Base-by-base conservation (phyloP, 2,888 invertebrate genomes). In the Noctua janthe region DNA sequence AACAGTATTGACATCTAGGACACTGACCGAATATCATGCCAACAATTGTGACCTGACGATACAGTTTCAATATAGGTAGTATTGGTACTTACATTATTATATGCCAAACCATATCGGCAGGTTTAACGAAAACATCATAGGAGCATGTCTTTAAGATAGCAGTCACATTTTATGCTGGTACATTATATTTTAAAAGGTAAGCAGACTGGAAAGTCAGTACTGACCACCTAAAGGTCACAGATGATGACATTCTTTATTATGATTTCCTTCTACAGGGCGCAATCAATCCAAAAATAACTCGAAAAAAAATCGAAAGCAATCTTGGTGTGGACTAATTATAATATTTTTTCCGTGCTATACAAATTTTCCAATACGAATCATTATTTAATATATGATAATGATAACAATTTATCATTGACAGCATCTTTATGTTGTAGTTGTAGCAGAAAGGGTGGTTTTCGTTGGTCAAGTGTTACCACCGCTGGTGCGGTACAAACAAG, bases 1-100 rank as follows among this genome's bases (percentile, higher is more conserved):
- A 91, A 93, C 93, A 90, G 93, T 94, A 96, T 95, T 92, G 95
- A 96, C 95, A 96, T 94, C 90, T 97, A 94, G 97, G 94, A 94
- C 97, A 93, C 93, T 94, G 94, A 94, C 95, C 95, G 94, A 92
- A 93, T 94, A 93, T 92, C 92, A 94, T 96, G 96, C 96, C 96
- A 97, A 95, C 94, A 92, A 88, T 87, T 92, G 91, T 90, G 89
- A 89, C 91, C 89, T 78, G 86, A 87, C 89, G 87, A 91, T 91
- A 82, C 69, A 76, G 78, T 82, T 82, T 80, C 70, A 71, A 70
- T 82, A 74, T 70, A 43, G 43, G 43, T 43, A 78, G 89, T 84
- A 71, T 71, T 47, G 89, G 84, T 83, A 78, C 43, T 43, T 69
- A 82, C 35, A 13, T 69, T n/a, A 70, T 67, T n/a, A 35, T 49